Percentiles rank a stretch among this genome's conserved stretches.
These are phyloP conservation scores for Harpegnathos saltator DNA, from an alignment of 1,140 invertebrate species.

Conservation along the genomic window DNA sequence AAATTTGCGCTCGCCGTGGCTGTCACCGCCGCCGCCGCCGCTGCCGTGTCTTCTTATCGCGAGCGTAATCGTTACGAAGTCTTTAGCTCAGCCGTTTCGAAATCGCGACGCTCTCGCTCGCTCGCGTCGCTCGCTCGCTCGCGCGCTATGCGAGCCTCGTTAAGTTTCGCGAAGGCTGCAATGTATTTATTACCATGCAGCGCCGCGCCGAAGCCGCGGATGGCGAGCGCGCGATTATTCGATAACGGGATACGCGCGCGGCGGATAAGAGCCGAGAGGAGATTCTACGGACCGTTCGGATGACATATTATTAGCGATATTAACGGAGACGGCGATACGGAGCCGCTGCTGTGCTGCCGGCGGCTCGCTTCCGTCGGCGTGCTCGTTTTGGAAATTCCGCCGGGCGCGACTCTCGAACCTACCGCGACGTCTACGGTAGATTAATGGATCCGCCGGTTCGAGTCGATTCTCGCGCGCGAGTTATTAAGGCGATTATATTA, in stretches of 20 bases:
- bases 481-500: constrained; percentile 68
- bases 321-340: neutral
- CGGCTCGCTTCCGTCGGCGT: neutral
- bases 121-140: neutral
- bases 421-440: constrained; percentile 37
- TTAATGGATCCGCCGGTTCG: constrained; percentile 38
- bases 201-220: neutral
- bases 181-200: constrained; percentile 42
- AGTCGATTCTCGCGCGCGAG: constrained; percentile 40
- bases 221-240: constrained; percentile 29
- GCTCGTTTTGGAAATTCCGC: constrained; percentile 36
- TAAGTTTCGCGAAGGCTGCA: constrained; percentile 7
- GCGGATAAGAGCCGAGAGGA: neutral
- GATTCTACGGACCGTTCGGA: neutral
- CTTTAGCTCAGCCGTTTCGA: constrained; percentile 22
- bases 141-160: constrained; percentile 20
- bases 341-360: neutral
- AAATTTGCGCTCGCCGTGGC: too few species aligned
- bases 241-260: constrained; percentile 27
- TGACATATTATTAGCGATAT: constrained; percentile 44
- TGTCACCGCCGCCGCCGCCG: too few species aligned
- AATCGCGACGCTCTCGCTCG: neutral
- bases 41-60: constrained; percentile 28
- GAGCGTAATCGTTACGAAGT: constrained; percentile 31
- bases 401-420: neutral